Evolutionary conservation across 2,888 invertebrate species (phyloP), one percentile per base, ranked within the genome.

Genomic region (Pocota personata): DNA sequence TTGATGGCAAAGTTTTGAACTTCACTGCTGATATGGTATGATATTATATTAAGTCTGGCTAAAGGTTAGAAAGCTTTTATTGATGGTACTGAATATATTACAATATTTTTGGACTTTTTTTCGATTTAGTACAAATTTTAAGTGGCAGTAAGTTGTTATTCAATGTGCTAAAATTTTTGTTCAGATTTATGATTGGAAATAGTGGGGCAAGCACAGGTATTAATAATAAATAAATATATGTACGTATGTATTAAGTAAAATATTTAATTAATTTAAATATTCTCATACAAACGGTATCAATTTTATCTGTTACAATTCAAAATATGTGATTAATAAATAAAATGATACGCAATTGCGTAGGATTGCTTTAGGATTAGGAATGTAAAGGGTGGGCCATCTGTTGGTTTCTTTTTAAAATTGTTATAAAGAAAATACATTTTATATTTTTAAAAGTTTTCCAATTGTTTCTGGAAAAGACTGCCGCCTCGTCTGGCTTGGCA

Each of bases 1-100:
- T 46, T 32, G 19, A 12, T 7, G 5, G 48, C 4, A 32, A 48
- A 64, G 43, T 32, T 62, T 67, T 46, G 19, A 75, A 55, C 19
- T 37, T 55, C 16, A 21, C 19, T 46, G 14, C 46, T 75, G 80
- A 82, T 82, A 82, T 82, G 80, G 60, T 52, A 3, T 16, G 32
- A n/a, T 60, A 14, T 24, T 3, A 8, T n/a, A 14, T 43, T 27
- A 48, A 32, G 19, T 52, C 27, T 52, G 27, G 10, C 0, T 21
- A 12, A 48, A 48, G 4, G 30, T 69, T 43, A 0, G 21, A 48
- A 48, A 27, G n/a, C 1, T 7, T 7, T 2, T 19, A n/a, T 52
- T n/a, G 52, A 40, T 55, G 67, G 16, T 55, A 30, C 12, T 52
- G 16, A 46, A 46, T 46, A 64, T 64, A 37, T 37, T 37, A 46